Evolutionary conservation across 2,888 invertebrate genomes (phyloP).

Genomic region (Clistopyga incitator): DNA sequence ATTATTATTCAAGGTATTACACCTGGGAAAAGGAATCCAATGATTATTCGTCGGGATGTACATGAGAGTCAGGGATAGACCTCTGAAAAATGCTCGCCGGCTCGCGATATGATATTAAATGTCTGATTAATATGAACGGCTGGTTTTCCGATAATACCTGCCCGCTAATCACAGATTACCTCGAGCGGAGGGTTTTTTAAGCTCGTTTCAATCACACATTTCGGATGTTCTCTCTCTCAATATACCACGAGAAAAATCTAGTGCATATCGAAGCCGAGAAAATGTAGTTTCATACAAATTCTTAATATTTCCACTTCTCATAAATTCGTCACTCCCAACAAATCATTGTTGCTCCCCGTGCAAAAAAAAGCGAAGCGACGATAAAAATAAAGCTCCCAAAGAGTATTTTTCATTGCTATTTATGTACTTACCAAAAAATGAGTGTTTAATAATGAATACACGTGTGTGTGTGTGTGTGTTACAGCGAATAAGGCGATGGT

Average conservation of each 20-base stretch:
- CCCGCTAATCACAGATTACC: not conserved
- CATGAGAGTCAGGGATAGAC: not conserved
- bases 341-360: no score
- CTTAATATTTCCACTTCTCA: no score
- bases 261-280: no score
- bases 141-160: constrained; percentile 4
- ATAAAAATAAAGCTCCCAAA: no score
- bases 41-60: constrained; percentile 2
- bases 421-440: not conserved
- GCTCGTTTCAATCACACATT: not conserved
- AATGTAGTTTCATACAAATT: no score
- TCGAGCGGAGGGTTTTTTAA: not conserved
- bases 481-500: not conserved
- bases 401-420: no score
- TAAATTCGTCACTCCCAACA: no score
- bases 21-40: not conserved
- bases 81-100: not conserved
- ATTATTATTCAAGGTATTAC: not conserved
- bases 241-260: no score
- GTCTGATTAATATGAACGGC: not conserved
- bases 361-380: no score
- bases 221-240: not conserved
- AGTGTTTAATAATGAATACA: not conserved
- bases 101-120: not conserved
- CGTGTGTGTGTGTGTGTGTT: no score